Evolutionary conservation across 2,113 vertebrate species (phyloP).

Genomic region (Calyptommatus sinebrachiatus): DNA sequence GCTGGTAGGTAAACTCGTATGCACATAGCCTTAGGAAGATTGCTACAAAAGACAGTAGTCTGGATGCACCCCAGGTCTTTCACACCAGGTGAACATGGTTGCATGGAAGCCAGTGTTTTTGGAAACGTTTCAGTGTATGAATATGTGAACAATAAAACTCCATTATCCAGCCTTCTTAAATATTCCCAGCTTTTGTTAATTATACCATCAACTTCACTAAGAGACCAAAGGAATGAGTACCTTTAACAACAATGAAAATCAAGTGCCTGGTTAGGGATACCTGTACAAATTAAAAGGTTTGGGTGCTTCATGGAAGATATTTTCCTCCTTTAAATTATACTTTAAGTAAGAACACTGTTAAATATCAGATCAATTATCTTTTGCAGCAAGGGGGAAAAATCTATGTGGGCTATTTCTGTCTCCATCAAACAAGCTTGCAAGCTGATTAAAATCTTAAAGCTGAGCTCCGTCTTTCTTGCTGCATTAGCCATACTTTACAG

Average conservation of each 20-base stretch:
- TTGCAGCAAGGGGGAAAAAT: not conserved
- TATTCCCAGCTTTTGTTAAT: no score
- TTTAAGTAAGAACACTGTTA: slow-evolving; percentile 1
- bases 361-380: not conserved
- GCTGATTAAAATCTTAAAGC: slow-evolving; percentile 24
- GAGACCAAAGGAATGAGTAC: no score
- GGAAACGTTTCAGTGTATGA: no score
- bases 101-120: no score
- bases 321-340: not conserved
- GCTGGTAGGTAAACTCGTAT: no score
- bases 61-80: no score
- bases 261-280: not conserved
- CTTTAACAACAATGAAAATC: not conserved
- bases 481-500: slow-evolving; percentile 29
- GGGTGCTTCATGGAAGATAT: not conserved
- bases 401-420: not conserved
- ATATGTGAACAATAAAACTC: no score
- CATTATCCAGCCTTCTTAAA: no score
- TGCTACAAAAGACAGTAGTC: no score
- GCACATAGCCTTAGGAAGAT: no score
- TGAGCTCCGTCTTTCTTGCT: slow-evolving; percentile 23
- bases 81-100: no score
- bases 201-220: no score
- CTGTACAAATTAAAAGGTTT: not conserved
- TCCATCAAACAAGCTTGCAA: slow-evolving; percentile 5